These are phyloP conservation scores for Sinelater perroti DNA, from an alignment of 2,888 invertebrate species.

Conservation along the genomic window DNA sequence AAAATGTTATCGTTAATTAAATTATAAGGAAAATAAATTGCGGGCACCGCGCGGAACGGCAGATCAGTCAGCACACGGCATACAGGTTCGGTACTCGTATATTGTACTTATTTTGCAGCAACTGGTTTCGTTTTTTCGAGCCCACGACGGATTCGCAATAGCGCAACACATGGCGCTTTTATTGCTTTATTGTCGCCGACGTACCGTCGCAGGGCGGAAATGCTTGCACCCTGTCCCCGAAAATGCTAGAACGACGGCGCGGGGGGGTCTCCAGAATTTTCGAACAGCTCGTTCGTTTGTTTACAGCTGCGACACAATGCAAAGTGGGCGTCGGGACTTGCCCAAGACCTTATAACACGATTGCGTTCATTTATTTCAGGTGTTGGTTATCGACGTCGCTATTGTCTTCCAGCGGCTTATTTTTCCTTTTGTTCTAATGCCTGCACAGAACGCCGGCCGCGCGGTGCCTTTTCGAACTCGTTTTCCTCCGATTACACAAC, in stretches of 20 bases:
- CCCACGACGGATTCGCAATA: constrained; percentile 28
- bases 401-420: constrained; percentile 12
- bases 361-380: constrained; percentile 16
- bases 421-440: constrained; percentile 4
- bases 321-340: constrained; percentile 15
- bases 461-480: neutral
- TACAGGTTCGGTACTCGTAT: constrained; percentile 29
- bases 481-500: constrained; percentile 4
- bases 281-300: constrained; percentile 1
- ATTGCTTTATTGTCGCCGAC: constrained; percentile 17
- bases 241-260: constrained; percentile 13
- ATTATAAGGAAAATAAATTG: constrained; percentile 25
- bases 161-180: constrained; percentile 21
- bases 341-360: constrained; percentile 16
- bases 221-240: neutral
- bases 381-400: constrained; percentile 15
- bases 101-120: constrained; percentile 25
- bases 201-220: neutral
- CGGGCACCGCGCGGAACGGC: constrained; percentile 16
- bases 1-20: constrained; percentile 20
- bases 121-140: constrained; percentile 29
- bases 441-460: neutral
- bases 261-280: neutral
- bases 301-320: constrained; percentile 14
- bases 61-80: constrained; percentile 25